Percentiles rank a stretch among this genome's conserved stretches.
phyloP scores from a whole-genome alignment of 2,113 vertebrate genomes.

The Manacus vitellinus region DNA sequence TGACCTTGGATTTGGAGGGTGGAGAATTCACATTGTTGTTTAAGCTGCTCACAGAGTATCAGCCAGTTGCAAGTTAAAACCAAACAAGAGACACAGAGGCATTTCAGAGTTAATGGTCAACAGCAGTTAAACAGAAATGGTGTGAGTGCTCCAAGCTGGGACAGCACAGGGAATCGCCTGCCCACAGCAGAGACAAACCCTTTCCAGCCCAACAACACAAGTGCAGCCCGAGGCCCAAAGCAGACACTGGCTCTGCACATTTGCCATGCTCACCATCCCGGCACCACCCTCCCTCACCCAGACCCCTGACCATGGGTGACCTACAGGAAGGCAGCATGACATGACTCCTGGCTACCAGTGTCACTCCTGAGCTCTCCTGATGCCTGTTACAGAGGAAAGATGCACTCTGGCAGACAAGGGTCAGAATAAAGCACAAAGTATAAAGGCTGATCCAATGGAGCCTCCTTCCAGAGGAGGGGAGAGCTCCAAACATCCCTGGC shows the following conservation, averaged over 20 bases:
- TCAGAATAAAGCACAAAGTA: neutral
- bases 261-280: neutral
- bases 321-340: neutral
- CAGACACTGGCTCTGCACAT: neutral
- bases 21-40: neutral
- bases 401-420: neutral
- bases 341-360: neutral
- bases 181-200: neutral
- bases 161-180: neutral
- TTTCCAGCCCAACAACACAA: neutral
- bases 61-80: conserved; percentile 6
- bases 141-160: neutral
- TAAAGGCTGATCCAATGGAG: neutral
- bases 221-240: neutral
- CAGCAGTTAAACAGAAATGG: neutral
- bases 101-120: conserved; percentile 11
- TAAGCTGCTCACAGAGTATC: neutral
- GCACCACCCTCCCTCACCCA: neutral
- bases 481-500: neutral
- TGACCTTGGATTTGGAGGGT: neutral
- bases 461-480: neutral
- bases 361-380: neutral
- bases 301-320: neutral
- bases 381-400: neutral
- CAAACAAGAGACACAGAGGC: conserved; percentile 8